Conservation (phyloP, 92 coral and sea anemone genomes). For the Anthopleura xanthogrammica region DNA sequence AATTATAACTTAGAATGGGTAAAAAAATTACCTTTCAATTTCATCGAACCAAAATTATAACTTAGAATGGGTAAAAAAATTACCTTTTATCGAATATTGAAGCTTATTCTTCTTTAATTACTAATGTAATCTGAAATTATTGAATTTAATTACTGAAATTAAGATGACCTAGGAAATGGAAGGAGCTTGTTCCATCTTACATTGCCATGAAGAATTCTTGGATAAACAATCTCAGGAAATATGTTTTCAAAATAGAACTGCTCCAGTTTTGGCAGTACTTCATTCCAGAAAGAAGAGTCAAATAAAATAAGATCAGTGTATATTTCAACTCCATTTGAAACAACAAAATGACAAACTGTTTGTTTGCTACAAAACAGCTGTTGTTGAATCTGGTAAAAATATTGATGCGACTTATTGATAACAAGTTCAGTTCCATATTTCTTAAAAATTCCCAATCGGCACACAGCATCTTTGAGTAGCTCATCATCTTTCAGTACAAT, state of each 20-base stretch:
- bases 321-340: conserved; percentile 47
- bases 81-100: too few relatives aligned
- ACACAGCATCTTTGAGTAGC: neutral
- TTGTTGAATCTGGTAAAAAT: conserved; percentile 52
- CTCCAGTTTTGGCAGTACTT: conserved; percentile 44
- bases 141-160: too few relatives aligned
- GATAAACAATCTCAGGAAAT: conserved; percentile 75
- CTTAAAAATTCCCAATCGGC: neutral
- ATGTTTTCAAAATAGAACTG: conserved; percentile 55
- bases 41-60: too few relatives aligned
- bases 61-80: too few relatives aligned
- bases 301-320: conserved; percentile 50
- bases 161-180: neutral
- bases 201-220: conserved; percentile 47
- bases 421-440: conserved; percentile 48
- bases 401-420: conserved; percentile 54
- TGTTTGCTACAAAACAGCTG: conserved; percentile 53
- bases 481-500: neutral
- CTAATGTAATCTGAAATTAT: too few relatives aligned
- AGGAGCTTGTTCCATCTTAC: conserved; percentile 55
- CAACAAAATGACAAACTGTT: conserved; percentile 51
- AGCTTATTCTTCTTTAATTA: too few relatives aligned
- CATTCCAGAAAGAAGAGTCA: conserved; percentile 48
- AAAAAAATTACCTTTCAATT: too few relatives aligned
- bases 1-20: too few relatives aligned